A percentile compares a stretch with the other conserved stretches of the same genome.
phyloP scores from a whole-genome alignment of 1,140 invertebrate species.

The Diploscapter pachys region DNA sequence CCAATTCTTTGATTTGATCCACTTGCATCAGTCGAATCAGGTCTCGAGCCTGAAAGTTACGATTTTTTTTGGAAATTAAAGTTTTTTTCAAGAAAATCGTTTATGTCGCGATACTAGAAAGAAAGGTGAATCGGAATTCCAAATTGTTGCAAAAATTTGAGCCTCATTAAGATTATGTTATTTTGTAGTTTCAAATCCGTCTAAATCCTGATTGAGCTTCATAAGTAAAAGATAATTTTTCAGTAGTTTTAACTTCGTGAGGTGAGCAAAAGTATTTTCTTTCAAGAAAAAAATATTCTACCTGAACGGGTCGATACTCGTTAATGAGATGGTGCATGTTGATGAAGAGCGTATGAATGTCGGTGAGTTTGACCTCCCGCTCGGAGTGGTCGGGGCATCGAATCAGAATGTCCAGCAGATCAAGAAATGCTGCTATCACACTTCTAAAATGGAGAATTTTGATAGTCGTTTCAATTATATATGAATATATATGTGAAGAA shows the following conservation, averaged over 20 bases:
- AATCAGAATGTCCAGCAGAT: slow-evolving; percentile 26
- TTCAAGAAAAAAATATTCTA: neutral
- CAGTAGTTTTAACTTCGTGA: neutral
- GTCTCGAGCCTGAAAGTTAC: slow-evolving; percentile 22
- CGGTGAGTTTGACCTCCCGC: slow-evolving; percentile 22
- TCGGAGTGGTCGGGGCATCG: slow-evolving; percentile 19
- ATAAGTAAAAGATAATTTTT: neutral
- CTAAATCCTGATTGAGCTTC: too few species aligned
- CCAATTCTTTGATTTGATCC: slow-evolving; percentile 14
- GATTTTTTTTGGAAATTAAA: neutral
- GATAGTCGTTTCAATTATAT: neutral
- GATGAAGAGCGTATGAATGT: slow-evolving; percentile 32
- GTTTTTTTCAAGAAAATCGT: neutral
- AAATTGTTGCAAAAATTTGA: too few species aligned
- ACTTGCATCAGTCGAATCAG: slow-evolving; percentile 19
- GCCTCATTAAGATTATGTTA: too few species aligned
- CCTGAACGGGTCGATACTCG: slow-evolving; percentile 30
- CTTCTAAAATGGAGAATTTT: slow-evolving; percentile 5
- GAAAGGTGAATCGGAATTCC: too few species aligned
- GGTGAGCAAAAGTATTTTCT: too few species aligned
- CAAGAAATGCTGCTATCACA: slow-evolving; percentile 23
- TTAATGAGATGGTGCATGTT: slow-evolving; percentile 39
- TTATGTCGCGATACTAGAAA: neutral
- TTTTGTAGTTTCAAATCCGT: too few species aligned
- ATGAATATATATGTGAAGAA: neutral